These are phyloP conservation scores for Thripadectes ignobilis DNA, from an alignment of 2,797 vertebrate genomes.

Conservation along the genomic window DNA sequence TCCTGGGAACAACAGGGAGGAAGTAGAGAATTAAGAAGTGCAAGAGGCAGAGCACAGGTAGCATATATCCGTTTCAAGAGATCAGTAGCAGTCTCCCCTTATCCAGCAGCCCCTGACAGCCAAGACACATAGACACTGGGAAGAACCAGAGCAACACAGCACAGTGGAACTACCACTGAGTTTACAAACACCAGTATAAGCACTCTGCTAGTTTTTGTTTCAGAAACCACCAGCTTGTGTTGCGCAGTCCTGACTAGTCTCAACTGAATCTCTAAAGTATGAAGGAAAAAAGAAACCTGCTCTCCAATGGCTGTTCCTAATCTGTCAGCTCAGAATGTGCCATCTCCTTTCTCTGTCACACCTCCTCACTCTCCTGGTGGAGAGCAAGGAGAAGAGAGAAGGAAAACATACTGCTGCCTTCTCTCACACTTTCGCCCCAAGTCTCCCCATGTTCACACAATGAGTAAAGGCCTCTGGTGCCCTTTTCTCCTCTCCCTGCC, in stretches of 20 bases:
- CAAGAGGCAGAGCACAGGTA: background rate
- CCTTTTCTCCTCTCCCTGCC: background rate
- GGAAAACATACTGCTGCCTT: background rate
- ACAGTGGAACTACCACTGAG: background rate
- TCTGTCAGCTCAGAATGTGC: background rate
- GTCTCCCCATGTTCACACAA: background rate
- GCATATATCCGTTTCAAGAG: background rate
- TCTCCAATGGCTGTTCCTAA: background rate
- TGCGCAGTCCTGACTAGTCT: background rate
- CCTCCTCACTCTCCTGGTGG: background rate
- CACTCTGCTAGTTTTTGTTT: background rate
- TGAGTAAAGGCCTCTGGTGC: background rate
- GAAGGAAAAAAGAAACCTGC: background rate
- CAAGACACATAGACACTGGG: background rate
- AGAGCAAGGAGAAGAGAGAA: background rate
- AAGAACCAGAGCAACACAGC: background rate
- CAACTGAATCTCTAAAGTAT: background rate
- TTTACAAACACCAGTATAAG: background rate
- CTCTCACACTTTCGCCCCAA: background rate
- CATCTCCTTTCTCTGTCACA: background rate
- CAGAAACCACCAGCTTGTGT: background rate
- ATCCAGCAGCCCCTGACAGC: background rate
- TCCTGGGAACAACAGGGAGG: slow-evolving; percentile 78
- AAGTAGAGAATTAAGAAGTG: background rate
- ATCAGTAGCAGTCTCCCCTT: background rate